Percentiles rank a stretch among this genome's conserved stretches.
These are phyloP conservation scores for Notoglanidium macrostoma DNA, from an alignment of 2,797 vertebrate genomes.

Conservation along the genomic window DNA sequence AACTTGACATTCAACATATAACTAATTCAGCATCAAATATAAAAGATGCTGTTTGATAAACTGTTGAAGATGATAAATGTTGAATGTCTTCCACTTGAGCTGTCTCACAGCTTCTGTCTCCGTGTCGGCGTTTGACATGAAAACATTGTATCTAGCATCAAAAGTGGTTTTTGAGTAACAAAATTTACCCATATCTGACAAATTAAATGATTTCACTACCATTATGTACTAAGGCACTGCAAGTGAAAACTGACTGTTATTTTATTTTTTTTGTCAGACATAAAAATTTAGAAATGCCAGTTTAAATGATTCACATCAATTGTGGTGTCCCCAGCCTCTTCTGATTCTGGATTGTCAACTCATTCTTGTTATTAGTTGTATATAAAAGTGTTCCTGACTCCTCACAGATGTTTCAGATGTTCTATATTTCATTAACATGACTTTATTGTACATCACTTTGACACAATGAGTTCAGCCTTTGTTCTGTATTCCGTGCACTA, in stretches of 20 bases:
- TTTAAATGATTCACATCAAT: background rate
- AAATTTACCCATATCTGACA: background rate
- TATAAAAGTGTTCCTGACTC: background rate
- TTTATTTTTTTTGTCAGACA: background rate
- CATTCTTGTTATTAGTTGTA: background rate
- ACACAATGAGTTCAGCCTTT: slow-evolving; percentile 36
- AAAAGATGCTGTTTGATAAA: background rate
- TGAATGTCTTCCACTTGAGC: background rate
- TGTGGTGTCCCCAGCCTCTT: background rate
- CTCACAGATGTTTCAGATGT: background rate
- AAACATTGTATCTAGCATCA: slow-evolving; percentile 2
- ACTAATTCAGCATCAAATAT: background rate
- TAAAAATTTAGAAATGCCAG: background rate
- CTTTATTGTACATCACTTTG: slow-evolving; percentile 6
- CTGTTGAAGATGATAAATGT: background rate
- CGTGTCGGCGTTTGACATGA: background rate
- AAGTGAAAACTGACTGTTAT: background rate
- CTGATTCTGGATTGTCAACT: background rate
- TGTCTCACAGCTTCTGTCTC: background rate
- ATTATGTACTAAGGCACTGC: background rate
- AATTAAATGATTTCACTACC: background rate
- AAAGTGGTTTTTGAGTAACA: background rate
- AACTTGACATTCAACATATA: background rate
- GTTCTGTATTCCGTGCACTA: slow-evolving; percentile 18
- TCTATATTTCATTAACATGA: background rate